These are phyloP conservation scores for Thaumetopoea pityocampa DNA, from an alignment of 1,140 invertebrate genomes.

Conservation along the genomic window DNA sequence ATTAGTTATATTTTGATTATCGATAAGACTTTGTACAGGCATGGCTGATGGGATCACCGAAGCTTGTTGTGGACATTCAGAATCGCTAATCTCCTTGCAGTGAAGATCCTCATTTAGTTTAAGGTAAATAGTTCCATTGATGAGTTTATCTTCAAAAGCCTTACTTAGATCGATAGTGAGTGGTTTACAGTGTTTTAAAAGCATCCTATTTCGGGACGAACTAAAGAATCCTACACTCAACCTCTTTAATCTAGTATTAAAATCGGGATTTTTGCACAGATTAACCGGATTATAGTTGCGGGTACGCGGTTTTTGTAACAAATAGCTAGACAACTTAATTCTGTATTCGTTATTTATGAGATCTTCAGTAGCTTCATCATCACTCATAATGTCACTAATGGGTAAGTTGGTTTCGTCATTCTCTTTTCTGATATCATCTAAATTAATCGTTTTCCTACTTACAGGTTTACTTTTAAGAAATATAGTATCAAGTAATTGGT, in stretches of 20 bases:
- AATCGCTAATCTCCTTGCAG: not conserved
- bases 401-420: not conserved
- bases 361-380: conserved; percentile 15
- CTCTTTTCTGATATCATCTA: not conserved
- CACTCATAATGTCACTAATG: conserved; percentile 10
- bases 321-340: conserved; percentile 40
- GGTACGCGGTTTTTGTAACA: conserved; percentile 55
- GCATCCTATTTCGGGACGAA: conserved; percentile 37
- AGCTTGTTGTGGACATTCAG: conserved; percentile 3
- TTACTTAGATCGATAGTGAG: conserved; percentile 57
- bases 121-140: conserved; percentile 41
- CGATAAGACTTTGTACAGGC: conserved; percentile 31
- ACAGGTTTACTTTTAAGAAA: conserved; percentile 41
- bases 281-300: conserved; percentile 51
- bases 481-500: conserved; percentile 35
- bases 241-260: conserved; percentile 58
- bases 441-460: not conserved
- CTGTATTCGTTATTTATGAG: conserved; percentile 4
- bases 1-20: conserved; percentile 12
- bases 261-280: conserved; percentile 66
- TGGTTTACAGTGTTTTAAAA: conserved; percentile 49
- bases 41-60: conserved; percentile 29
- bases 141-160: conserved; percentile 51
- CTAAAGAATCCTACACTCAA: conserved; percentile 48
- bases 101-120: conserved; percentile 9